phyloP scores from a whole-genome alignment of 2,888 invertebrate genomes.

The Boloria euphrosyne region DNA sequence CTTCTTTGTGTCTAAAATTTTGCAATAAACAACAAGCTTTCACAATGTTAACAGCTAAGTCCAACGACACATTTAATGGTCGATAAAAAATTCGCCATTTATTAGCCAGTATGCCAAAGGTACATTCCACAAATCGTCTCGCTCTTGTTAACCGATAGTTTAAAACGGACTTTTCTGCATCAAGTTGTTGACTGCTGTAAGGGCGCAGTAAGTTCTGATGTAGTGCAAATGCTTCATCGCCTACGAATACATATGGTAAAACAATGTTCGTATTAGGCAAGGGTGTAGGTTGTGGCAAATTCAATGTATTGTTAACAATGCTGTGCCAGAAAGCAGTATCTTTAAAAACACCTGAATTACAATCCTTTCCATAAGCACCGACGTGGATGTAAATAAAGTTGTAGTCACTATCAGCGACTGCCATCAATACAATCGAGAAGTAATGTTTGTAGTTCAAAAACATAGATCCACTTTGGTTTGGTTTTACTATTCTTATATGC shows the following conservation, averaged over 20 bases:
- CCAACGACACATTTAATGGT: constrained; percentile 33
- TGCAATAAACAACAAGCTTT: constrained; percentile 41
- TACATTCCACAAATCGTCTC: constrained; percentile 24
- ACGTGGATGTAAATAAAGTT: constrained; percentile 39
- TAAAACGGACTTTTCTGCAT: constrained; percentile 39
- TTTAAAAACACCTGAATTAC: constrained; percentile 41
- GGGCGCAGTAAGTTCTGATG: constrained; percentile 42
- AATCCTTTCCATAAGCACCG: constrained; percentile 45
- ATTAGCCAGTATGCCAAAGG: constrained; percentile 40
- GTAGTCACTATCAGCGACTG: constrained; percentile 37
- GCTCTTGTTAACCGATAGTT: constrained; percentile 40
- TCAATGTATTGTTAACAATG: constrained; percentile 25
- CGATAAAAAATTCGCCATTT: constrained; percentile 41
- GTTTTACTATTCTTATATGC: constrained; percentile 43
- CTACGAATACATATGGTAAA: constrained; percentile 43
- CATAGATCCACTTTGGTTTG: constrained; percentile 42
- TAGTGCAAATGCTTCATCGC: constrained; percentile 44
- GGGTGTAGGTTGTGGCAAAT: constrained; percentile 15
- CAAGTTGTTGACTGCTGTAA: constrained; percentile 41
- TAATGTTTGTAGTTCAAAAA: no score
- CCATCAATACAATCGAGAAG: constrained; percentile 40
- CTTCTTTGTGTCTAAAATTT: constrained; percentile 20
- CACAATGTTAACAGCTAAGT: constrained; percentile 40
- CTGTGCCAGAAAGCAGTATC: constrained; percentile 23
- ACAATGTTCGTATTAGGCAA: constrained; percentile 8